Conservation (phyloP, 1,140 invertebrate genomes). For the Amyelois transitella region DNA sequence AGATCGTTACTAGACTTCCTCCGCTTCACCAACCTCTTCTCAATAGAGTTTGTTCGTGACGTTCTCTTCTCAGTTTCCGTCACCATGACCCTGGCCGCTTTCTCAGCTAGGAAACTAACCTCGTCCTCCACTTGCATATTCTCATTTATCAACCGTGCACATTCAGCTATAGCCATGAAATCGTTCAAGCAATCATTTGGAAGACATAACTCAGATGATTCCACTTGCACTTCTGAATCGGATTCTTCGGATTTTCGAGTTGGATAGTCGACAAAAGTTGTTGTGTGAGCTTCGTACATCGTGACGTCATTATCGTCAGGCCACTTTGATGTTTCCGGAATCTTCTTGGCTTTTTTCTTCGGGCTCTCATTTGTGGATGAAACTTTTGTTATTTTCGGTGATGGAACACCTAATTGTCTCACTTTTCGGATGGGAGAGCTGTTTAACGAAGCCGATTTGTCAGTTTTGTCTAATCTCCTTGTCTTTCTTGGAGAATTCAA, state of each 20-base stretch:
- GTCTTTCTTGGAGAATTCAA: slow-evolving; percentile 64
- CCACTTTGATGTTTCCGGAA: slow-evolving; percentile 39
- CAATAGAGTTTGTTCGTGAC: slow-evolving; percentile 33
- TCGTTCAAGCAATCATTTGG: slow-evolving; percentile 67
- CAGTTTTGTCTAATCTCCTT: slow-evolving; percentile 63
- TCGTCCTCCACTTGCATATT: slow-evolving; percentile 41
- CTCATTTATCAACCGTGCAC: slow-evolving; percentile 46
- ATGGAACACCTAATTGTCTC: slow-evolving; percentile 55
- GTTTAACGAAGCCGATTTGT: slow-evolving; percentile 64
- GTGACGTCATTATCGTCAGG: slow-evolving; percentile 65
- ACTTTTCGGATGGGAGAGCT: slow-evolving; percentile 70
- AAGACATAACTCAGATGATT: slow-evolving; percentile 61
- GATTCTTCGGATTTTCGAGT: slow-evolving; percentile 57
- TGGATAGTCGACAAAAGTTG: slow-evolving; percentile 50
- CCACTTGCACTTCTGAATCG: slow-evolving; percentile 57
- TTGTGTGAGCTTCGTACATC: slow-evolving; percentile 70
- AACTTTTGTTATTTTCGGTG: slow-evolving; percentile 45
- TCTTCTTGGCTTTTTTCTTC: slow-evolving; percentile 52
- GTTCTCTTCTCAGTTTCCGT: slow-evolving; percentile 49
- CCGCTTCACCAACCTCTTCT: slow-evolving; percentile 40
- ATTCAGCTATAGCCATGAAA: slow-evolving; percentile 64
- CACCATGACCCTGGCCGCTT: slow-evolving; percentile 62
- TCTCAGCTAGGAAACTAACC: slow-evolving; percentile 58
- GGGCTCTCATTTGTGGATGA: slow-evolving; percentile 57
- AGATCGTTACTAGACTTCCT: slow-evolving; percentile 62